Evolutionary conservation across 2,797 vertebrate species (phyloP), one percentile per base, ranked within the genome.

Genomic region (Pogoniulus pusillus): DNA sequence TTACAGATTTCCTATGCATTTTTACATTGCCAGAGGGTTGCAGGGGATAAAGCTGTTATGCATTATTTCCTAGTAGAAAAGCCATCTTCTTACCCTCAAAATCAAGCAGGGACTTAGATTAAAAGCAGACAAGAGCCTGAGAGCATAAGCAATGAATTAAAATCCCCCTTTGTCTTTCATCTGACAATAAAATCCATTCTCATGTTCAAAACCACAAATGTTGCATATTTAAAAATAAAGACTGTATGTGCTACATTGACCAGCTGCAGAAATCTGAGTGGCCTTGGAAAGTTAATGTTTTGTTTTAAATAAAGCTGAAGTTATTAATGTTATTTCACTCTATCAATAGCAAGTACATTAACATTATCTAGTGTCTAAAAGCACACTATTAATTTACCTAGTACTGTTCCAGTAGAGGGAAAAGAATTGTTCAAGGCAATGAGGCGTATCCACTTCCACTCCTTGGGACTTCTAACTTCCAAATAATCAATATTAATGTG

Each of bases 301-400:
- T 98, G 97, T 98, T 98, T 98, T 98, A 98, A 98, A 97, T 98
- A 98, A 98, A 97, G 97, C 97, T 98, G 97, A 98, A 98, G 97
- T 97, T 98, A 98, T 98, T 98, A 97, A 93, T 98, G 98, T 98
- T 98, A 98, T 98, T 98, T 96, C 97, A 96, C 97, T 97, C 96
- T 97, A 98, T 98, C 98, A 98, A 98, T 98, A 98, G 96, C 76
- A 97, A 98, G 98, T 98, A 97, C 98, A 98, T 98, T 98, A 98
- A 98, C 97, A 98, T 98, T 98, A 98, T 98, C 98, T 97, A 97
- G 97, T 98, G 97, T 92, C 97, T 98, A 97, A 97, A 97, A 98
- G 97, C 97, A 97, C 97, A 97, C 98, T 98, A 98, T 98, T 98
- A 98, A 99, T 98, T 98, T 98, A 98, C 98, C 97, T 93, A 96